Conservation (phyloP, 2,113 vertebrate species). For the Ptilonorhynchus violaceus region DNA sequence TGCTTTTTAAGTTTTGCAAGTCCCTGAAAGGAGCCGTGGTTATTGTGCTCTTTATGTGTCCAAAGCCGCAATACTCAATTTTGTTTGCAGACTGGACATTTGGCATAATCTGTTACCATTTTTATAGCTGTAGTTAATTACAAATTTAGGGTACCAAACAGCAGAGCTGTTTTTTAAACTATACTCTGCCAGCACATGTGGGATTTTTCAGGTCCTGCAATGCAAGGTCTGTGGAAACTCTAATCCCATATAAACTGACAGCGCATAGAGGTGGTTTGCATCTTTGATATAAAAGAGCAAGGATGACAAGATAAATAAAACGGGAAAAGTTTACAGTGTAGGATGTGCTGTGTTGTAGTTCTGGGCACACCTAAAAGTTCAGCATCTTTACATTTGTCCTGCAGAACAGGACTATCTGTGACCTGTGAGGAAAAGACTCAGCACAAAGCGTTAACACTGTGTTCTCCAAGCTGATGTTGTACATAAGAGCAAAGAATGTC, state of each 20-base stretch:
- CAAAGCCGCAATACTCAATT: background rate
- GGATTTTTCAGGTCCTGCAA: background rate
- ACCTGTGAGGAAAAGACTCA: conserved; percentile 53
- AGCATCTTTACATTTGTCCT: background rate
- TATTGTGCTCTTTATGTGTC: background rate
- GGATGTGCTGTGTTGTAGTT: background rate
- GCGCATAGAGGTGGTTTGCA: background rate
- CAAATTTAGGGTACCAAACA: background rate
- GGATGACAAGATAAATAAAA: background rate
- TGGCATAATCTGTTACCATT: background rate
- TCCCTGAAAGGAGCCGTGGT: background rate
- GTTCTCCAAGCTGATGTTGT: conserved; percentile 42
- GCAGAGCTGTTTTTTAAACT: background rate
- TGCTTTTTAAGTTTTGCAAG: background rate
- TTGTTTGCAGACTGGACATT: background rate
- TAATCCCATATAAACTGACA: background rate
- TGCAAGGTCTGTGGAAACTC: background rate
- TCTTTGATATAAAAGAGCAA: background rate
- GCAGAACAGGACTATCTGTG: conserved; percentile 42
- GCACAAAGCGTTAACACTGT: conserved; percentile 48
- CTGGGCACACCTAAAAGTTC: conserved; percentile 31
- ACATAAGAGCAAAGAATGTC: background rate
- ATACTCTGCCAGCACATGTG: background rate
- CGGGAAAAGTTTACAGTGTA: background rate
- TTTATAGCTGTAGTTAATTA: background rate